Evolutionary conservation across 2,113 vertebrate species (phyloP), one percentile per base, ranked within the genome.

Genomic region (Lanius ludovicianus): DNA sequence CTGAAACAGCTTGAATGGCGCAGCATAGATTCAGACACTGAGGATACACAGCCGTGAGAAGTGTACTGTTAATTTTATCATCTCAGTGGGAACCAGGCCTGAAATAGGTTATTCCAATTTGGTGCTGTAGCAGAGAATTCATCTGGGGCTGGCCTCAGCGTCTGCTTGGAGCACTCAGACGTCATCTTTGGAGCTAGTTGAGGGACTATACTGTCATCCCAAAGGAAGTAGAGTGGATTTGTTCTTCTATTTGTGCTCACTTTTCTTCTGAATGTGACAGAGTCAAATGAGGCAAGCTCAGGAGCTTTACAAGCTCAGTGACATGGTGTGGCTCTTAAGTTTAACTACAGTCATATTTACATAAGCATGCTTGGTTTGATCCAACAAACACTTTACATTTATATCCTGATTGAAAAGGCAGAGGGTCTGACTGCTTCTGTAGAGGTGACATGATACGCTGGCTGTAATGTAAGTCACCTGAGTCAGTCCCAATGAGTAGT

Each of bases 41-140:
- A 93, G 37, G 17, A 46, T 92, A 74, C 14, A 77, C 91, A 96
- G 89, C 85, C 20, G 14, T 70, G 89, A 97, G 71, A 57, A 73
- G 64, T 74, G 75, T 89, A 93, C 76, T 91, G 60, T 91, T 94
- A 92, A 93, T 93, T 98, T 97, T 95, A 93, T 95, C 83, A 95
- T 95, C 93, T 96, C 96, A 91, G 91, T 96, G 79, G 97, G 91
- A 98, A 97, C 65, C 60, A 94, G 63, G 70, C 65, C 65, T 89
- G 90, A 88, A 95, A 98, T 95, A 95, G 76, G 89, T 97, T 97
- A 96, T 87, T 97, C 94, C 47, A 35, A 60, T 92, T 97, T 94
- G 95, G 74, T 93, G 89, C 41, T 81, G 59, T 90, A 87, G 53
- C 33, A 89, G 67, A 69, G 44, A 86, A 69, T 70, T 85, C 35